Conservation (phyloP, 2,113 vertebrate species). For the Muscicapa adusta region DNA sequence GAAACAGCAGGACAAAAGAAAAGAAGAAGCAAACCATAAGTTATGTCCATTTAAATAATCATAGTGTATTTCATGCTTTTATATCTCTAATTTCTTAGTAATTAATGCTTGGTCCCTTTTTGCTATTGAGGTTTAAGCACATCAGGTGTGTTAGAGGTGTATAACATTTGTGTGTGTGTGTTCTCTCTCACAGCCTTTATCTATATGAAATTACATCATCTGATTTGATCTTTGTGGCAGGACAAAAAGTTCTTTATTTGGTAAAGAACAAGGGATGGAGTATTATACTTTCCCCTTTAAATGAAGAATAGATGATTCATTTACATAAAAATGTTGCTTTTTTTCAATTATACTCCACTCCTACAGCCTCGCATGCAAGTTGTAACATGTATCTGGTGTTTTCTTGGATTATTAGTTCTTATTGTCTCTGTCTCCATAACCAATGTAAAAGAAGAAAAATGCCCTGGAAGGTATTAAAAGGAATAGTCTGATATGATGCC, state of each 20-base stretch:
- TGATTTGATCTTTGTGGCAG: neutral
- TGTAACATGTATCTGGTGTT: neutral
- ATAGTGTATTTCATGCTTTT: neutral
- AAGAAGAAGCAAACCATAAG: accelerated
- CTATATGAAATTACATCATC: neutral
- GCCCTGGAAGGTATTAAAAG: neutral
- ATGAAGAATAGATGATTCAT: neutral
- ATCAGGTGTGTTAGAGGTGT: neutral
- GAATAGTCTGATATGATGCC: neutral
- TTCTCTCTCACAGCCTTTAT: neutral
- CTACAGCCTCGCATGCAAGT: neutral
- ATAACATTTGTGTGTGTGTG: neutral
- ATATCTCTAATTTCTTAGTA: neutral
- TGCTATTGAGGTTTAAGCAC: neutral
- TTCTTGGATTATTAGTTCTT: neutral
- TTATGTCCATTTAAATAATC: neutral
- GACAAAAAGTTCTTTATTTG: neutral
- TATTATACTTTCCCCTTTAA: neutral
- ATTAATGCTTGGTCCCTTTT: neutral
- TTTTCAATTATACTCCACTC: neutral
- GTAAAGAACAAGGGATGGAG: neutral
- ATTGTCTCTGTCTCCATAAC: neutral
- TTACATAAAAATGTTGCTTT: neutral
- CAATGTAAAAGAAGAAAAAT: neutral
- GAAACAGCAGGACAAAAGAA: neutral